These are phyloP conservation scores for Bombus polaris DNA, from an alignment of 1,140 invertebrate genomes.

Conservation along the genomic window DNA sequence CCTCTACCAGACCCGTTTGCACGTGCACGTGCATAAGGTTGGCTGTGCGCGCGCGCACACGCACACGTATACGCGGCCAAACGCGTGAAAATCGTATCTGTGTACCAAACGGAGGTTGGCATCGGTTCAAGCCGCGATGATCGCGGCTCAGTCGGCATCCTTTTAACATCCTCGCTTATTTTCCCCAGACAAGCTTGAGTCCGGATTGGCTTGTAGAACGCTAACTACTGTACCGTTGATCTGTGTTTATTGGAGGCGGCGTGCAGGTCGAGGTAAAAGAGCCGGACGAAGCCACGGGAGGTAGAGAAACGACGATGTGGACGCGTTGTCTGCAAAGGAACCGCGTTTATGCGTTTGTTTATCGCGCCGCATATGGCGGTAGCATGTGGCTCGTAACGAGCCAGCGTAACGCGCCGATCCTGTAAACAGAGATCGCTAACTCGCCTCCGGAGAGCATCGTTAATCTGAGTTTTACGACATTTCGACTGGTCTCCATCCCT, in stretches of 20 bases:
- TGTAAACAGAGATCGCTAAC: slow-evolving; percentile 69
- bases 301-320: slow-evolving; percentile 6
- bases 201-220: slow-evolving; percentile 60
- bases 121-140: slow-evolving; percentile 68
- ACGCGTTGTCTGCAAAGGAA: slow-evolving; percentile 70
- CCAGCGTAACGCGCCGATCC: slow-evolving; percentile 49
- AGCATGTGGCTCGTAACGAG: slow-evolving; percentile 77
- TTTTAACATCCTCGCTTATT: slow-evolving; percentile 69
- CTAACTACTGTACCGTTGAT: slow-evolving; percentile 47
- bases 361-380: slow-evolving; percentile 81
- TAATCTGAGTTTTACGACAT: slow-evolving; percentile 64
- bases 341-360: slow-evolving; percentile 79
- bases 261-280: slow-evolving; percentile 29
- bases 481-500: slow-evolving; percentile 3
- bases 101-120: slow-evolving; percentile 65
- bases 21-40: slow-evolving; percentile 57
- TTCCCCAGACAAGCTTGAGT: slow-evolving; percentile 23
- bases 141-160: slow-evolving; percentile 40
- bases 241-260: slow-evolving; percentile 70
- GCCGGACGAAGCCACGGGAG: slow-evolving; percentile 46
- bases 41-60: slow-evolving; percentile 33
- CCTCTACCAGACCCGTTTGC: slow-evolving; percentile 48
- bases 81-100: slow-evolving; percentile 1
- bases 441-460: slow-evolving; percentile 56
- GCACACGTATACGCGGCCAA: background rate